Evolutionary conservation across 2,113 vertebrate species (phyloP), one percentile per base, ranked within the genome.

Genomic region (Oreotrochilus melanogaster): DNA sequence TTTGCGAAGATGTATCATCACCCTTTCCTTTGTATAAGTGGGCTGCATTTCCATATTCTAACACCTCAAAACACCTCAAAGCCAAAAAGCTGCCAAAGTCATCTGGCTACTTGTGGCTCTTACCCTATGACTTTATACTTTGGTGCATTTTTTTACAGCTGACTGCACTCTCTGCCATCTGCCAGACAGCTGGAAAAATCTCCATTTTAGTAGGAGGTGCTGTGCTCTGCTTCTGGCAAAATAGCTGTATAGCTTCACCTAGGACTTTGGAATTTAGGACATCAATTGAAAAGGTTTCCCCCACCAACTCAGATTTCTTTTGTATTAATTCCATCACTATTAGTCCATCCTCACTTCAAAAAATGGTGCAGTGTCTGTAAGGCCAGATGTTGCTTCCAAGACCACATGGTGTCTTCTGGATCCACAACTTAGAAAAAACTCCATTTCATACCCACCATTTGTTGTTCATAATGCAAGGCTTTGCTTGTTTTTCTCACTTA

Each of bases 141-240:
- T 57, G 75, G 12, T 42, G 54, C 39, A 65, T 51, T 86, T 82
- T 30, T 75, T 76, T 28, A 42, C 0, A 0, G 27, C 39, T 81
- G 47, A 62, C 37, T 37, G 56, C 23, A 66, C 37, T 24, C 10
- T 27, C 31, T 78, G 80, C 73, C 78, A 91, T 81, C 56, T 92
- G 60, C 31, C 37, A 89, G 61, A 70, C 33, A 89, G 64, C 80
- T 96, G 72, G 31, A 58, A 94, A 92, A 91, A 81, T 71, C 65
- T 56, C 37, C 18, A 24, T 84, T 89, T 89, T 87, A 78, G 73
- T 84, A 83, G 43, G 56, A 81, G 31, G 31, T 62, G 61, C 31
- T 0, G 0, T 28, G 24, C 30, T 39, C 47, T 74, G 64, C 51
- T 91, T 48, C 51, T 35, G 23, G 80, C 69, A 53, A 91, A 94